Evolutionary conservation across 2,888 invertebrate genomes (phyloP).

Genomic region (Quadroppia sp.): DNA sequence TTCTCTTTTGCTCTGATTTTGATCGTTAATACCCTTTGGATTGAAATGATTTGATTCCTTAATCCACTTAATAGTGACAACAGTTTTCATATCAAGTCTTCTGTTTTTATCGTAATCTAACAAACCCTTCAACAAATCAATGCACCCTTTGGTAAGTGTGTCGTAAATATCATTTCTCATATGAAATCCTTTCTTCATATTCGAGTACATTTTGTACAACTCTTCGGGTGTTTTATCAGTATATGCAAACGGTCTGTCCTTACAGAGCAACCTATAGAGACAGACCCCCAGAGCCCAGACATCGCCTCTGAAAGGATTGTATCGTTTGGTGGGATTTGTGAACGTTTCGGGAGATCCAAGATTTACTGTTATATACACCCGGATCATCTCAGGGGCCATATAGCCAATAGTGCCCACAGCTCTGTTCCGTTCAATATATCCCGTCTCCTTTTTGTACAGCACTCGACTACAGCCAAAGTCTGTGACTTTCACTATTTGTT

Average conservation of each 20-base stretch:
- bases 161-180: no score
- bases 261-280: background rate
- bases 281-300: background rate
- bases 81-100: background rate
- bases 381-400: background rate
- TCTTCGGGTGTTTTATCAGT: no score
- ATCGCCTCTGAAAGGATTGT: background rate
- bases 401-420: background rate
- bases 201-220: background rate
- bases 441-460: no score
- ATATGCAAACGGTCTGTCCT: background rate
- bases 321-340: background rate
- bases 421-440: background rate
- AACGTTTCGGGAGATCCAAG: background rate
- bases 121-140: background rate
- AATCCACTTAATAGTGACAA: background rate
- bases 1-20: no score
- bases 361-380: background rate
- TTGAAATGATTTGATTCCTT: background rate
- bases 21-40: no score
- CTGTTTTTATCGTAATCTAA: background rate
- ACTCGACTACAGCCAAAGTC: background rate
- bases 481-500: background rate
- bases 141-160: background rate
- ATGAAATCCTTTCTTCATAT: background rate